Evolutionary conservation across 2,113 vertebrate genomes (phyloP).

Genomic region (Triplophysa dalaica): DNA sequence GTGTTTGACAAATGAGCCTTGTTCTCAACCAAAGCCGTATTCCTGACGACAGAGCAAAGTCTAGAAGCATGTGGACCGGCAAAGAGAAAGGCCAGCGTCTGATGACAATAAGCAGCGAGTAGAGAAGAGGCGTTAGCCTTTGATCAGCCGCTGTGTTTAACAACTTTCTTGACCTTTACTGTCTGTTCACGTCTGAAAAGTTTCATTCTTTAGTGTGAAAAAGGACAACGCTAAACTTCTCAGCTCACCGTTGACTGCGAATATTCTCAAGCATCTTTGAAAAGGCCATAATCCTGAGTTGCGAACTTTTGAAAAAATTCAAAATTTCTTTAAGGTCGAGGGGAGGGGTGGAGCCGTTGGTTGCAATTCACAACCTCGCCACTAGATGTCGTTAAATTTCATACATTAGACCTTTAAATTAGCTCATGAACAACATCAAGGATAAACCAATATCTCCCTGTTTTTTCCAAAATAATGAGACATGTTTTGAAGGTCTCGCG

Average conservation of each 20-base stretch:
- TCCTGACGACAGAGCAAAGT: conserved; percentile 42
- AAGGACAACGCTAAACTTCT: conserved; percentile 25
- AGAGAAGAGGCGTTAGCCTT: conserved; percentile 32
- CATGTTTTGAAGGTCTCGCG: not conserved
- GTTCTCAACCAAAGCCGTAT: conserved; percentile 40
- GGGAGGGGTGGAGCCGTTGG: no score
- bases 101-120: conserved; percentile 34
- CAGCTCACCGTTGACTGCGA: not conserved
- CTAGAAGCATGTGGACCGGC: conserved; percentile 23
- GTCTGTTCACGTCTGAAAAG: conserved; percentile 24
- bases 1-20: conserved; percentile 50
- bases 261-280: not conserved
- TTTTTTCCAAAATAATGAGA: conserved; percentile 6
- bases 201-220: not conserved
- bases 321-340: no score
- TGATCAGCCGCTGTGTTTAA: conserved; percentile 31
- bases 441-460: not conserved
- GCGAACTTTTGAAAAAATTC: not conserved
- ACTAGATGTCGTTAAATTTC: no score
- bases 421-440: not conserved
- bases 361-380: no score
- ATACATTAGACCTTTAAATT: not conserved
- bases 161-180: conserved; percentile 22
- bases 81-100: conserved; percentile 31
- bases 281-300: conserved; percentile 7